Evolutionary conservation across 1,140 invertebrate species (phyloP), one percentile per base, ranked within the genome.

Genomic region (Heliconius hewitsoni): DNA sequence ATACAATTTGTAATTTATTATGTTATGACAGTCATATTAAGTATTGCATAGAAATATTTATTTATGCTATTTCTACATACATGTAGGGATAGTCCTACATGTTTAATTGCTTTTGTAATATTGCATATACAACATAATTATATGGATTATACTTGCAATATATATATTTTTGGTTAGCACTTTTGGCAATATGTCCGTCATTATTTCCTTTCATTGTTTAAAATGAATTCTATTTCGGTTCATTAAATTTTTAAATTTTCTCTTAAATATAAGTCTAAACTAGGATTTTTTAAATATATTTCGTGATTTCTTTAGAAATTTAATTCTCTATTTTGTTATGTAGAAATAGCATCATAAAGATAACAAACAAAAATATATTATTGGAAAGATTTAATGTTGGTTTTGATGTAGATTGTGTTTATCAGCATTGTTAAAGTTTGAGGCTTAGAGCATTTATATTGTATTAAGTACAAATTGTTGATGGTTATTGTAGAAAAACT

Each of bases 401-500:
- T 73, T 78, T 78, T 73, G 71, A 77, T 66, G 77, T 73, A 73
- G 50, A 42, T 66, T 66, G 52, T 70, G n/a, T 80, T 72, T 78
- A 78, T 78, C 30, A 73, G 27, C 52, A 78, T 78, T 81, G 82
- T 83, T 83, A 77, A 79, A 81, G 74, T 83, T 79, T 83, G 78
- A 60, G 72, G 76, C 30, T 80, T 84, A 84, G 79, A 82, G 76
- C 71, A 71, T 84, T 81, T 84, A 82, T 83, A 83, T 81, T 80
- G 83, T 84, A 84, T 79, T 11, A 74, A 80, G 81, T 82, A 84
- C 81, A 84, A 82, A 82, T 73, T 73, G 79, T 84, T 80, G 60
- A 76, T 52, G 60, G 66, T 79, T 79, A 78, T 73, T 55, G 46
- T 70, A 77, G 55, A 79, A 71, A 71, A 16, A 71, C 23, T 30